A percentile compares a stretch with the other conserved stretches of the same genome.
Conservation (phyloP, 2,797 vertebrate species). For the Rhyacichthys aspro region DNA sequence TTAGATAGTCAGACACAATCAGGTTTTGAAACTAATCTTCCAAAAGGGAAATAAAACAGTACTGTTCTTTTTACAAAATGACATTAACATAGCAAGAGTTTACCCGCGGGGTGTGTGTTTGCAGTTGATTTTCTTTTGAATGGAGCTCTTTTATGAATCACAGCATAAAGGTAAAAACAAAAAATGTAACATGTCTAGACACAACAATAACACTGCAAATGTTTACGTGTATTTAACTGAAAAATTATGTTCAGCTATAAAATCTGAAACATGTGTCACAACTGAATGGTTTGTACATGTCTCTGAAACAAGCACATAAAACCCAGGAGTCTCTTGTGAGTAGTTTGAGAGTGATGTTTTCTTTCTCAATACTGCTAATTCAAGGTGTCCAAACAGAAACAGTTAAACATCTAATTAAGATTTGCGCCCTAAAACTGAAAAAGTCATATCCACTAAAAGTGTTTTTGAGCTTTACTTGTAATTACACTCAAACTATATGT, state of each 20-base stretch:
- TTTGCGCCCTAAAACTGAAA: too few relatives aligned
- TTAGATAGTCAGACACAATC: conserved; percentile 13
- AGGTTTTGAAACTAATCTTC: conserved; percentile 13
- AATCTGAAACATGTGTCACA: conserved; percentile 7
- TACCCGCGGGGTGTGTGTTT: too few relatives aligned
- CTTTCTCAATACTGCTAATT: too few relatives aligned
- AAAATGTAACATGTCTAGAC: conserved; percentile 38
- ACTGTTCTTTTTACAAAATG: conserved; percentile 5
- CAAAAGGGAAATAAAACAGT: neutral
- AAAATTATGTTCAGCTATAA: conserved; percentile 10
- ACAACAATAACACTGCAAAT: conserved; percentile 22
- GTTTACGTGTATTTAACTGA: conserved; percentile 22
- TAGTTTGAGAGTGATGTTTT: too few relatives aligned
- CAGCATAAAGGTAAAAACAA: neutral
- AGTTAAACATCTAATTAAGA: too few relatives aligned
- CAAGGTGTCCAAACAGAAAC: too few relatives aligned
- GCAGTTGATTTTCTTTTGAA: too few relatives aligned
- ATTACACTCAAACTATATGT: conserved; percentile 11
- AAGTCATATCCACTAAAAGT: neutral
- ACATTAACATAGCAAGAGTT: conserved; percentile 7
- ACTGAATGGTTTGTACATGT: conserved; percentile 1
- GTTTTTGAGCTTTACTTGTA: too few relatives aligned
- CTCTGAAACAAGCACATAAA: conserved; percentile 5
- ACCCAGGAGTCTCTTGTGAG: neutral
- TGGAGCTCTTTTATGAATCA: neutral